phyloP scores from a whole-genome alignment of 2,797 vertebrate genomes.

The Myotis myotis region DNA sequence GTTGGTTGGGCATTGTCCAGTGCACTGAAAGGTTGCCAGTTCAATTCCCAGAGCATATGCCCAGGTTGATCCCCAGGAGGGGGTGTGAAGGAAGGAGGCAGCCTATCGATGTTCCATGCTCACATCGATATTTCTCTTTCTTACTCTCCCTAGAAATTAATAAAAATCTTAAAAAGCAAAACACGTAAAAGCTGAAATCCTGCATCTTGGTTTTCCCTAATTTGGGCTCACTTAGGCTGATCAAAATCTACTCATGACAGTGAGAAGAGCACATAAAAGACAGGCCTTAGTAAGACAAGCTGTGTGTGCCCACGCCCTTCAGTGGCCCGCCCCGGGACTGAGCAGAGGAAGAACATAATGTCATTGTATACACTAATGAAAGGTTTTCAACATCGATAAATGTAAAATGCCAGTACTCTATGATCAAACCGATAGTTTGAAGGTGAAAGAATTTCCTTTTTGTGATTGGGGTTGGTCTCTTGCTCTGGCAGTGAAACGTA shows the following conservation, averaged over 20 bases:
- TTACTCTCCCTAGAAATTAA: not conserved
- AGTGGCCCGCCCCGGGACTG: not conserved
- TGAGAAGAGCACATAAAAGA: not conserved
- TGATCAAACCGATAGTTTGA: not conserved
- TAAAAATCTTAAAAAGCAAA: not conserved
- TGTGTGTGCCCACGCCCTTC: not conserved
- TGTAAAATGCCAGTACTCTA: not conserved
- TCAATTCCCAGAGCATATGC: not conserved
- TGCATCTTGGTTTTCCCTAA: not conserved
- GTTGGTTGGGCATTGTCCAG: not conserved
- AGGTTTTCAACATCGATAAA: not conserved
- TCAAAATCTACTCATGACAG: not conserved
- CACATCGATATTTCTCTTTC: not conserved
- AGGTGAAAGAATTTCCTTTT: not conserved
- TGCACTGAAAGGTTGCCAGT: not conserved
- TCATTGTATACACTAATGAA: not conserved
- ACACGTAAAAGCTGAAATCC: not conserved
- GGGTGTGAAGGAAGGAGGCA: not conserved
- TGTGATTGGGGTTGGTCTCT: not conserved
- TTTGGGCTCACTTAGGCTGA: not conserved
- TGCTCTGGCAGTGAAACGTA: not conserved
- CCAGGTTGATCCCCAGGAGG: not conserved
- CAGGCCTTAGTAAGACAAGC: not conserved
- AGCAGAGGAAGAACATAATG: not conserved
- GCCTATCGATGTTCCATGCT: not conserved